Evolutionary conservation across 1,140 invertebrate species (phyloP).

Genomic region (Coptotermes formosanus): DNA sequence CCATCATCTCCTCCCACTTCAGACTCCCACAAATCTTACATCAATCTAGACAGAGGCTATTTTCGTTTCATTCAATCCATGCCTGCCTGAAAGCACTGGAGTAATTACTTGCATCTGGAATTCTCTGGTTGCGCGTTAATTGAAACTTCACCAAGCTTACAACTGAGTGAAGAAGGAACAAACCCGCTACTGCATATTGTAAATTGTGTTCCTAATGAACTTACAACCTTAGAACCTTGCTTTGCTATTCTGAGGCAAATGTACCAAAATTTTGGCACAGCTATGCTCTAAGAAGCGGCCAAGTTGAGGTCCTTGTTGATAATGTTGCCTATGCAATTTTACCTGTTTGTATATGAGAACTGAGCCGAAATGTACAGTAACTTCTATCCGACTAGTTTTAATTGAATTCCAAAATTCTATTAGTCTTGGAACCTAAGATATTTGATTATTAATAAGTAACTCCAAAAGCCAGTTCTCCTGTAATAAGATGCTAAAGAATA

Average conservation of each 20-base stretch:
- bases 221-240: not conserved
- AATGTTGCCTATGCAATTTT: too few species aligned
- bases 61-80: not conserved
- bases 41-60: not conserved
- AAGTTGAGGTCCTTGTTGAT: not conserved
- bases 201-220: not conserved
- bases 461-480: too few species aligned
- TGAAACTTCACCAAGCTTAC: not conserved
- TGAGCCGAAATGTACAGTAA: too few species aligned
- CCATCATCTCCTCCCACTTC: not conserved
- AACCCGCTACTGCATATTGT: not conserved
- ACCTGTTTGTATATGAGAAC: too few species aligned
- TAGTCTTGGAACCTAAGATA: too few species aligned
- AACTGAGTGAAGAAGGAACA: not conserved
- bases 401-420: too few species aligned
- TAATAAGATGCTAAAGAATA: too few species aligned
- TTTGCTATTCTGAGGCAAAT: not conserved
- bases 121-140: not conserved
- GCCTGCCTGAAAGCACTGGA: not conserved
- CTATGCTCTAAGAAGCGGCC: not conserved
- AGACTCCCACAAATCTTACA: not conserved
- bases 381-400: too few species aligned
- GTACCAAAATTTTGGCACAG: not conserved
- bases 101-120: not conserved
- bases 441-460: too few species aligned